Base-by-base conservation (phyloP, 2,797 vertebrate genomes). In the Natrix natrix region DNA sequence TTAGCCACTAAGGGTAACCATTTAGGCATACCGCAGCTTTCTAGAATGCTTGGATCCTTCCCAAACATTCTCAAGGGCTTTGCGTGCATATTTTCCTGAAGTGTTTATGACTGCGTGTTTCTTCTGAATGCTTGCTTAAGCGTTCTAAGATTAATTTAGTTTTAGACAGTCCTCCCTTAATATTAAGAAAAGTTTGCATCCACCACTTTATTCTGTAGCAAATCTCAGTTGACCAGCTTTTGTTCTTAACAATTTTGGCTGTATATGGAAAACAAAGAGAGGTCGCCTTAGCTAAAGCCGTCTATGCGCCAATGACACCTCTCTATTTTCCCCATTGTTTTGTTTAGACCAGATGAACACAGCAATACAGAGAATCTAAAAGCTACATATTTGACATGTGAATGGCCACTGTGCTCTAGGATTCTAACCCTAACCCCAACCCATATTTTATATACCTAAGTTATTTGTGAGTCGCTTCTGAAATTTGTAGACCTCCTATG, bases 41-140 rank as follows among this genome's bases (percentile, higher is more conserved):
- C 91, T 94, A 95, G 95, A 97, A 95, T 78, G 1, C 93, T 94
- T 97, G 95, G 95, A 96, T 87, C 91, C 95, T 32, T 95, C 66
- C 94, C 95, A 97, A 88, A 88, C 93, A 37, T 94, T 63, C 91
- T 59, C 93, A 87, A 87, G 87, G 56, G 92, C 95, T 93, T 92
- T 94, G 93, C 88, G 48, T 61, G 2, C 74, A 22, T 97, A 96
- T 74, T 94, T 89, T 43, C 74, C 63, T 48, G 7, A 57, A 52
- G 83, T 86, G 87, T n/a, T 91, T 86, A 91, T 91, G 69, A 89
- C 69, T 83, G 24, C 12, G 13, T 88, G 24, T 52, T 88, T 74
- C 86, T 87, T 63, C n/a, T 61, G 37, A 55, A 88, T 88, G 17
- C 60, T 16, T 95, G 20, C 93, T 63, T 90, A 24, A 26, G 60